Evolutionary conservation across 2,888 invertebrate genomes (phyloP).

Genomic region (Drosophila prolongata): DNA sequence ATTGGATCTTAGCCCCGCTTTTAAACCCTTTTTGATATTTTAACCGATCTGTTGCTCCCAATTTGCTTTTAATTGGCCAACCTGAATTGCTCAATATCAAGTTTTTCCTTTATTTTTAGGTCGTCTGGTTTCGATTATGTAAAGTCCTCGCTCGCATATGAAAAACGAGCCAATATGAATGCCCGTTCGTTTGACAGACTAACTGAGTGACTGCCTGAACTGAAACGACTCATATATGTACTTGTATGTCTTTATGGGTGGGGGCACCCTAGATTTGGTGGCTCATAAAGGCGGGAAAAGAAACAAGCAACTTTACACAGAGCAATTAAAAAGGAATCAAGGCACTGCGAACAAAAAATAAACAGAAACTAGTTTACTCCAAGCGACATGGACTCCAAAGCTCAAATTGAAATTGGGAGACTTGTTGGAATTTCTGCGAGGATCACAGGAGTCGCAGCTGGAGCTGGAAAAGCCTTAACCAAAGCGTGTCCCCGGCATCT

Average conservation of each 20-base stretch:
- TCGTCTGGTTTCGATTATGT: slow-evolving; percentile 26
- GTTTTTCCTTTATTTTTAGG: slow-evolving; percentile 30
- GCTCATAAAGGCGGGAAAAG: slow-evolving; percentile 19
- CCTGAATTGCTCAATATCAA: slow-evolving; percentile 18
- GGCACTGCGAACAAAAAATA: slow-evolving; percentile 14
- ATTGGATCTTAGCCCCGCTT: background rate
- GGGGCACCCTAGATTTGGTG: slow-evolving; percentile 21
- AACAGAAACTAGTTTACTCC: slow-evolving; percentile 9
- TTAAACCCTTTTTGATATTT: background rate
- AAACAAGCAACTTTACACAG: slow-evolving; percentile 9
- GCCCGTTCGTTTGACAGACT: slow-evolving; percentile 29
- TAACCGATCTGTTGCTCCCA: slow-evolving; percentile 13
- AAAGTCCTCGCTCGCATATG: slow-evolving; percentile 13
- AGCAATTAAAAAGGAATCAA: slow-evolving; percentile 47
- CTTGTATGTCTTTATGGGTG: slow-evolving; percentile 1
- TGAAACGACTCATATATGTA: slow-evolving; percentile 5
- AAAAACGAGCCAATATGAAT: slow-evolving; percentile 10
- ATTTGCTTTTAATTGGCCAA: slow-evolving; percentile 28
- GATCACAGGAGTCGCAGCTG: slow-evolving; percentile 9
- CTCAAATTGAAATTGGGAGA: slow-evolving; percentile 41
- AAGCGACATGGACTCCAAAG: background rate
- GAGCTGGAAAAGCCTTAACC: background rate
- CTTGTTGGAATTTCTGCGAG: slow-evolving; percentile 60
- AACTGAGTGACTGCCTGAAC: slow-evolving; percentile 33
- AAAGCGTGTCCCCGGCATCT: slow-evolving; percentile 54